Conservation (phyloP, 2,113 vertebrate genomes). For the Sterrhoptilus dennistouni region DNA sequence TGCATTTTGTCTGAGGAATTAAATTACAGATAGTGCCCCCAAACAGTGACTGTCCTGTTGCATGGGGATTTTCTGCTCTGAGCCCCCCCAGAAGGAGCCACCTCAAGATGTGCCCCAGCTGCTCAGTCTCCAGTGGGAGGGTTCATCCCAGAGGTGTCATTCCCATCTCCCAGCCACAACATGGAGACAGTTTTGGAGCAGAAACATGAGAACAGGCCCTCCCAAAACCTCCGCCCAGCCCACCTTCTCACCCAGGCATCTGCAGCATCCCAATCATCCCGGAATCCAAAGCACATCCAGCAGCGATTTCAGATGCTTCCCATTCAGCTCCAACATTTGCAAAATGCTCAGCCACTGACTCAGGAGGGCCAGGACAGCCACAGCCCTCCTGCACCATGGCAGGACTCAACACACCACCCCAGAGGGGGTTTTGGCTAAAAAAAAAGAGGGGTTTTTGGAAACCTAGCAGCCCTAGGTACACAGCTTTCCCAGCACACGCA, state of each 20-base stretch:
- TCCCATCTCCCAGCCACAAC: background rate
- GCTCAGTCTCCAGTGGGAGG: background rate
- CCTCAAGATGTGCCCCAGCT: background rate
- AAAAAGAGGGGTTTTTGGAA: background rate
- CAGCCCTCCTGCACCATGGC: background rate
- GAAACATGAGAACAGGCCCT: background rate
- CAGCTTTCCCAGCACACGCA: background rate
- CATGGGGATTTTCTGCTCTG: background rate
- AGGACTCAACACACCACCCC: rapidly evolving
- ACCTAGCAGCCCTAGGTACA: rapidly evolving
- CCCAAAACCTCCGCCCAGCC: background rate
- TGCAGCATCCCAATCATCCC: conserved; percentile 2
- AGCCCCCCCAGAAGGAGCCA: background rate
- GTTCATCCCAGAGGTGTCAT: background rate
- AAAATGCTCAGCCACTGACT: conserved; percentile 54
- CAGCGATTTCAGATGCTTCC: conserved; percentile 38
- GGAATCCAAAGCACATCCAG: conserved; percentile 41
- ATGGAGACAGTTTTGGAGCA: background rate
- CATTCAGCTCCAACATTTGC: background rate
- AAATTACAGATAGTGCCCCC: background rate
- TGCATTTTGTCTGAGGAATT: background rate
- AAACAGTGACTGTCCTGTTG: background rate
- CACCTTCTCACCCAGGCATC: conserved; percentile 21
- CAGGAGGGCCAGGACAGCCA: background rate
- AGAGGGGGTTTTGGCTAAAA: rapidly evolving